Evolutionary conservation across 2,888 invertebrate genomes (phyloP), one percentile per base, ranked within the genome.

Genomic region (Kuschelorhynchus macadamiae): DNA sequence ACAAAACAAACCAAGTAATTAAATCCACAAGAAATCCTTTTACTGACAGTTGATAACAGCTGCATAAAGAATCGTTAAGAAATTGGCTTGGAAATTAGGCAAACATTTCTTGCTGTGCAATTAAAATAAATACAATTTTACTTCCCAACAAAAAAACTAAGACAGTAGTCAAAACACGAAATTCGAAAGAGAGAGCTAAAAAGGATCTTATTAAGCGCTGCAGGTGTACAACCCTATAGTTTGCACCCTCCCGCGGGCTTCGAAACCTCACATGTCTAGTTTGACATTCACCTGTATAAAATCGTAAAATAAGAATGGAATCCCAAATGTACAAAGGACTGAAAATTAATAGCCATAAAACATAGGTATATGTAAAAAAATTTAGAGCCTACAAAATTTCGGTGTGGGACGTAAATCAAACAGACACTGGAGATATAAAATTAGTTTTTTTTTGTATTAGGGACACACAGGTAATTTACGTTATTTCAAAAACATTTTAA

Each of bases 281-380:
- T 47, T 49, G 39, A 60, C 49, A 46, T 39, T 60, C 59, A 60
- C 59, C 59, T 60, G 59, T 60, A 60, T 36, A 11, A 49, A 46
- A 60, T 60, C 59, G 49, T 60, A 60, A 60, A 60, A 60, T 46
- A 25, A 39, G 49, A 60, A 60, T 60, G 49, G 39, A 60, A 49
- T 39, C 25, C 16, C 14, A 30, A 30, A 2, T 41, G 25, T 55
- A 47, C 12, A 32, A 60, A 49, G 39, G 59, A 49, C 36, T 21
- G 25, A 21, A 49, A 47, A 60, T 41, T 60, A 60, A 60, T 49
- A 41, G 49, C 49, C 21, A 49, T 60, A 49, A 47, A 60, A 60
- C n/a, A n/a, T n/a, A n/a, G n/a, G 18, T 47, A 20, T 47, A 20
- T 47, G 9, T 9, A n/a, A 3, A 9, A 36, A 36, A 36, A 8